phyloP scores from a whole-genome alignment of 1,140 invertebrate genomes.

The Neodiprion pinetum region DNA sequence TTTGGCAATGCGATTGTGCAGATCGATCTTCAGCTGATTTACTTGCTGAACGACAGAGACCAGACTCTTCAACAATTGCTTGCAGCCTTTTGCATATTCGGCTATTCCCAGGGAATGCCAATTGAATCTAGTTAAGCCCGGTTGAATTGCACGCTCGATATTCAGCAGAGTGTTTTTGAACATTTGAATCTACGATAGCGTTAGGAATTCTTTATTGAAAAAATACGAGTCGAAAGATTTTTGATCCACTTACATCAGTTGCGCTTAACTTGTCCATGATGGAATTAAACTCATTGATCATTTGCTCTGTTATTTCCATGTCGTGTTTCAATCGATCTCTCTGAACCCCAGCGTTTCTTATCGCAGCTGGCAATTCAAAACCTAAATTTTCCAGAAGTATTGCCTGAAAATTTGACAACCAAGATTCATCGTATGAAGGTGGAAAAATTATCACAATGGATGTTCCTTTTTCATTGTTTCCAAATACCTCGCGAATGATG shows the following conservation, averaged over 20 bases:
- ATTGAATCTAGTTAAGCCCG: constrained; percentile 79
- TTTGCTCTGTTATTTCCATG: constrained; percentile 64
- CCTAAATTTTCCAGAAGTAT: constrained; percentile 78
- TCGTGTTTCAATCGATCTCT: constrained; percentile 72
- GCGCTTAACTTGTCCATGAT: constrained; percentile 66
- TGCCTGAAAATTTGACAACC: constrained; percentile 47
- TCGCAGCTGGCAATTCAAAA: constrained; percentile 71
- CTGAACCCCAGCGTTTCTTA: constrained; percentile 74
- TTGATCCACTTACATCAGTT: constrained; percentile 63
- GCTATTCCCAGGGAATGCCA: constrained; percentile 85
- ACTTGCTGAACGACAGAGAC: constrained; percentile 74
- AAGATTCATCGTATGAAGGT: constrained; percentile 9
- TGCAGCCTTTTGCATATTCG: constrained; percentile 72
- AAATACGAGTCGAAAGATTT: background rate
- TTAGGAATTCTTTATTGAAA: background rate
- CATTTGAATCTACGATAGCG: constrained; percentile 65
- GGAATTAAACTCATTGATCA: constrained; percentile 69
- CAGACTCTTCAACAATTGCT: constrained; percentile 65
- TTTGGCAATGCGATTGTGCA: constrained; percentile 66
- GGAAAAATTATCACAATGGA: constrained; percentile 6
- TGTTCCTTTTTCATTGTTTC: background rate
- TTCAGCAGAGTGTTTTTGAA: constrained; percentile 73
- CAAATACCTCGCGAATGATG: constrained; percentile 70
- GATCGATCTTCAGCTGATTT: constrained; percentile 77
- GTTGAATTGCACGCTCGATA: constrained; percentile 78